Evolutionary conservation across 2,113 vertebrate species (phyloP).

Genomic region (Zapornia atra): DNA sequence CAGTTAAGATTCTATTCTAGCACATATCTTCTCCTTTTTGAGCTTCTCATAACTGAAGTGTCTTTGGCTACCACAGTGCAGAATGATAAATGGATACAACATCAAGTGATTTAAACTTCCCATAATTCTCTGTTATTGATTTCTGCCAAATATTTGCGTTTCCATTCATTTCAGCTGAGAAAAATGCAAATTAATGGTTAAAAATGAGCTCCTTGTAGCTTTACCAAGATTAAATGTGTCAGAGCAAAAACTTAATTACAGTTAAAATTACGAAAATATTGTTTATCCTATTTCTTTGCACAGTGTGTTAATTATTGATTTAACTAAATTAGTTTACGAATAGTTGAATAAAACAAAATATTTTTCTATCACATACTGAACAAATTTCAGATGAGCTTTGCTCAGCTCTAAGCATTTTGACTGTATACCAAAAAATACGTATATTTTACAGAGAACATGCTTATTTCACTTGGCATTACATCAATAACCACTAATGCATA

Average conservation of each 20-base stretch:
- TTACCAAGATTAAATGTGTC: slow-evolving; percentile 34
- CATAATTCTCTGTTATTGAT: neutral
- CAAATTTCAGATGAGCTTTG: neutral
- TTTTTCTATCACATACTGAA: neutral
- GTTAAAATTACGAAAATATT: neutral
- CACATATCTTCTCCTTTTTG: neutral
- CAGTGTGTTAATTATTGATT: neutral
- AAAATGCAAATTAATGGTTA: slow-evolving; percentile 39
- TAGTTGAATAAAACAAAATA: neutral
- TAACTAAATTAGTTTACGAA: neutral
- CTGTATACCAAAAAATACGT: neutral
- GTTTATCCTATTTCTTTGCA: neutral
- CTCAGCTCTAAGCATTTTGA: neutral
- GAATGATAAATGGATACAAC: slow-evolving; percentile 5
- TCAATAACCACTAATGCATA: neutral
- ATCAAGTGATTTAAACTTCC: slow-evolving; percentile 3
- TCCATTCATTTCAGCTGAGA: neutral
- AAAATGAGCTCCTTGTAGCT: neutral
- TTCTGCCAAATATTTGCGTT: slow-evolving; percentile 48
- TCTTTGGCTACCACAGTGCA: neutral
- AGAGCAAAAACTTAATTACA: slow-evolving; percentile 14
- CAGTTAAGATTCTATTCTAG: neutral
- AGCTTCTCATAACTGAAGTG: neutral
- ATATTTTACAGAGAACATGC: neutral
- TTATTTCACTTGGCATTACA: neutral